Percentiles rank a stretch among this genome's conserved stretches.
Conservation (phyloP, 2,113 vertebrate genomes). For the Cyprinodon tularosa region DNA sequence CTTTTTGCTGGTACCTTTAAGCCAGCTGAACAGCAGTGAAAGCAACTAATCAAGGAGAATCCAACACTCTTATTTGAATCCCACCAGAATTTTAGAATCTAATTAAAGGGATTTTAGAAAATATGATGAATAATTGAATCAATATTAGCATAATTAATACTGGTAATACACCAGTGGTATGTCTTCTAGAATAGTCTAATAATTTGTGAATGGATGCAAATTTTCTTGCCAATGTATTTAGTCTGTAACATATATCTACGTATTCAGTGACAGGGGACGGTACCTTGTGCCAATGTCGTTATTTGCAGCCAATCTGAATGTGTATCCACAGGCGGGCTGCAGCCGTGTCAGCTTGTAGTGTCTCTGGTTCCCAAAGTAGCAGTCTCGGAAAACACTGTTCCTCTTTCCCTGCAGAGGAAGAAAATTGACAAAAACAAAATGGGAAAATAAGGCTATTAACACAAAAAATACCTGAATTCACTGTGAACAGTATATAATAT, state of each 20-base stretch:
- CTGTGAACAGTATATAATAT: too few relatives aligned
- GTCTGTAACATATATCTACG: background rate
- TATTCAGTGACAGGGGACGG: background rate
- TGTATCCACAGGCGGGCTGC: slow-evolving; percentile 93
- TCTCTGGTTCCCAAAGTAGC: slow-evolving; percentile 93
- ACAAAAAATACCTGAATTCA: background rate
- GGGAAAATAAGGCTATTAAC: background rate
- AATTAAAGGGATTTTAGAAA: too few relatives aligned
- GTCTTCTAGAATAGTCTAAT: background rate
- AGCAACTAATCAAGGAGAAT: too few relatives aligned
- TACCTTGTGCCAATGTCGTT: slow-evolving; percentile 96
- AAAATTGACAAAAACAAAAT: background rate
- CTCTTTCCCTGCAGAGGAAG: slow-evolving; percentile 88
- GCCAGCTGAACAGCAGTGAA: too few relatives aligned
- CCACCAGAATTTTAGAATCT: too few relatives aligned
- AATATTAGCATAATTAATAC: too few relatives aligned
- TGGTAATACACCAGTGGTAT: too few relatives aligned
- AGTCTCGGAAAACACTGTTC: slow-evolving; percentile 95
- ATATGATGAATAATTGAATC: too few relatives aligned
- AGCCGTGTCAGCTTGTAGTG: slow-evolving; percentile 93
- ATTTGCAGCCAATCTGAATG: slow-evolving; percentile 93
- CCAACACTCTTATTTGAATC: too few relatives aligned
- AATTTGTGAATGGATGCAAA: background rate
- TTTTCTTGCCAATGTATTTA: background rate
- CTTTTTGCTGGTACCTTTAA: too few relatives aligned